Evolutionary conservation across 2,888 invertebrate genomes (phyloP).

Genomic region (Drosophila mulleri): DNA sequence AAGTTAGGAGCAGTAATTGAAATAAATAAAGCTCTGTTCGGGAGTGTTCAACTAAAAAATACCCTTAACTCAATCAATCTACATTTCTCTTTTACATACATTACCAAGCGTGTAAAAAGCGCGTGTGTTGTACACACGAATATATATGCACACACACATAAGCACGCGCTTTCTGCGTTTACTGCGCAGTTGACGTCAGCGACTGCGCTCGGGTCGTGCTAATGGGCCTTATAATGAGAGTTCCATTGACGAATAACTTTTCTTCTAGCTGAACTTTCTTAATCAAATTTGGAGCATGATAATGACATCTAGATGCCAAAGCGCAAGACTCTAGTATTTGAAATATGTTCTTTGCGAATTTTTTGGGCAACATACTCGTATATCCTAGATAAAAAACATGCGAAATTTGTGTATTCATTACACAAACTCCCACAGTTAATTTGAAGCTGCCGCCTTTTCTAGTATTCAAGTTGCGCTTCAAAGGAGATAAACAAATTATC

Average conservation of each 20-base stretch:
- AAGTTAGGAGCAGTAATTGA: too few species aligned
- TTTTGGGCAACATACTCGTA: not conserved
- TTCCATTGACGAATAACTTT: not conserved
- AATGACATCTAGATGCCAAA: not conserved
- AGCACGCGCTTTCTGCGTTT: not conserved
- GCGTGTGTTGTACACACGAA: too few species aligned
- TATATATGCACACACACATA: not conserved
- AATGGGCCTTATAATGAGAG: not conserved
- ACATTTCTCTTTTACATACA: too few species aligned
- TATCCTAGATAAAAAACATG: not conserved
- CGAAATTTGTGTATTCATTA: not conserved
- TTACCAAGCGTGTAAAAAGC: too few species aligned
- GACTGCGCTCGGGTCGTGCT: not conserved
- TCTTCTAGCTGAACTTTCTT: conserved; percentile 1
- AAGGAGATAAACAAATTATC: not conserved
- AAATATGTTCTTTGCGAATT: not conserved
- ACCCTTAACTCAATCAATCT: too few species aligned
- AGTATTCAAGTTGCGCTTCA: not conserved
- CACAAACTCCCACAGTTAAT: not conserved
- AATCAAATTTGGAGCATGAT: not conserved
- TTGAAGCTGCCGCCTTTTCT: not conserved
- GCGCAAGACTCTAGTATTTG: not conserved
- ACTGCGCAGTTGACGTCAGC: not conserved
- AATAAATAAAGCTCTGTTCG: too few species aligned
- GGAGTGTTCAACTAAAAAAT: too few species aligned